These are phyloP conservation scores for Mya arenaria DNA, from an alignment of 1,140 invertebrate species.

Conservation along the genomic window DNA sequence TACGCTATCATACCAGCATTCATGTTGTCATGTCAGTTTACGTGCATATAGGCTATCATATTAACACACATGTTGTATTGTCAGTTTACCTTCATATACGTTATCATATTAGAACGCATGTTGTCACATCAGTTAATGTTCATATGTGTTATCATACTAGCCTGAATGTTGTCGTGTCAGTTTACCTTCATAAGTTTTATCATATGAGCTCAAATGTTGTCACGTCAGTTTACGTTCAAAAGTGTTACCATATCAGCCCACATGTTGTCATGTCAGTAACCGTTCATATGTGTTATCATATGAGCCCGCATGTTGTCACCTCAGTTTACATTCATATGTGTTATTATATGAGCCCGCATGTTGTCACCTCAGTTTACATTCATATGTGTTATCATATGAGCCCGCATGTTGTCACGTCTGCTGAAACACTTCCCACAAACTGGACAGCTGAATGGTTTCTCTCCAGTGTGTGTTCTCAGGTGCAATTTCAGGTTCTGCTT, in stretches of 20 bases:
- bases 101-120: no score
- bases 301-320: background rate
- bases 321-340: background rate
- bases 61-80: no score
- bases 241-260: slow-evolving; percentile 5
- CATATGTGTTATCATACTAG: no score
- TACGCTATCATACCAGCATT: no score
- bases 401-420: background rate
- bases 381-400: slow-evolving; percentile 14
- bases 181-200: no score
- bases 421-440: background rate
- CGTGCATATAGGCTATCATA: no score
- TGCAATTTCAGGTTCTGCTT: background rate
- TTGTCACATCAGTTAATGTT: no score
- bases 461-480: slow-evolving; percentile 1
- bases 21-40: no score
- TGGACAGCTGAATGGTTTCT: background rate
- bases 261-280: background rate
- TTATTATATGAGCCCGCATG: slow-evolving; percentile 1
- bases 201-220: no score
- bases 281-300: slow-evolving; percentile 1
- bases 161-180: no score
- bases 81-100: no score
- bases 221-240: no score
- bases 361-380: background rate